Evolutionary conservation across 2,888 invertebrate genomes (phyloP).

Genomic region (Argyresthia goedartella): DNA sequence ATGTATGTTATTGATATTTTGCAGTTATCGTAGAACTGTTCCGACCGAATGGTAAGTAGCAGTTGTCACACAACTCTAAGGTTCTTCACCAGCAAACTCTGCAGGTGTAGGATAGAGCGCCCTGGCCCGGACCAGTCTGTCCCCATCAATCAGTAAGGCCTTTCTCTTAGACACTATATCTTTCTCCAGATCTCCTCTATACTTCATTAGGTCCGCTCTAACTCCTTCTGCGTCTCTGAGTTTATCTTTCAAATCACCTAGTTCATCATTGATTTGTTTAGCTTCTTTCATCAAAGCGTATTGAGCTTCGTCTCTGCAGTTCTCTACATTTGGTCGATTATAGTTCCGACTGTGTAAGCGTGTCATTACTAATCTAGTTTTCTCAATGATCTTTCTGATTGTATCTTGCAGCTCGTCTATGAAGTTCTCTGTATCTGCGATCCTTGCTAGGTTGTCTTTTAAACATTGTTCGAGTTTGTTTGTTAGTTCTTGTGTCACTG

Average conservation of each 20-base stretch:
- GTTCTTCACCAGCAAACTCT: slow-evolving; percentile 69
- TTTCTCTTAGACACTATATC: slow-evolving; percentile 80
- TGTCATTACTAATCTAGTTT: slow-evolving; percentile 88
- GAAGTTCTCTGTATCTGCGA: slow-evolving; percentile 82
- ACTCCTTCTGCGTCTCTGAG: slow-evolving; percentile 73
- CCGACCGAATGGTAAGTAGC: too few relatives aligned
- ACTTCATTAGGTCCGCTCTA: slow-evolving; percentile 66
- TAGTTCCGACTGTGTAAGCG: slow-evolving; percentile 79
- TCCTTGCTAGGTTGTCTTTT: slow-evolving; percentile 78
- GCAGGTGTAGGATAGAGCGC: slow-evolving; percentile 78
- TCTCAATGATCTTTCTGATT: slow-evolving; percentile 78
- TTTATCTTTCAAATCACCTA: slow-evolving; percentile 66
- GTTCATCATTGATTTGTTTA: slow-evolving; percentile 66
- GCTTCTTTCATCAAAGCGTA: slow-evolving; percentile 80
- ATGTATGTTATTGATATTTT: too few relatives aligned
- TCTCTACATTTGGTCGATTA: slow-evolving; percentile 82
- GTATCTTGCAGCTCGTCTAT: slow-evolving; percentile 78
- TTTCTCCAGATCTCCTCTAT: slow-evolving; percentile 75
- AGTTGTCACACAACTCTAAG: too few relatives aligned
- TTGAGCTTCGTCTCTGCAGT: slow-evolving; percentile 86
- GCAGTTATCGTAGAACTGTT: too few relatives aligned
- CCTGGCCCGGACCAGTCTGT: slow-evolving; percentile 72
- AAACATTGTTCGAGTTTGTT: slow-evolving; percentile 77
- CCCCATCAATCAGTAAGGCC: slow-evolving; percentile 75
- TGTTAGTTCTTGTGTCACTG: slow-evolving; percentile 80